Evolutionary conservation across 1,140 invertebrate genomes (phyloP).

Genomic region (Centruroides vittatus): DNA sequence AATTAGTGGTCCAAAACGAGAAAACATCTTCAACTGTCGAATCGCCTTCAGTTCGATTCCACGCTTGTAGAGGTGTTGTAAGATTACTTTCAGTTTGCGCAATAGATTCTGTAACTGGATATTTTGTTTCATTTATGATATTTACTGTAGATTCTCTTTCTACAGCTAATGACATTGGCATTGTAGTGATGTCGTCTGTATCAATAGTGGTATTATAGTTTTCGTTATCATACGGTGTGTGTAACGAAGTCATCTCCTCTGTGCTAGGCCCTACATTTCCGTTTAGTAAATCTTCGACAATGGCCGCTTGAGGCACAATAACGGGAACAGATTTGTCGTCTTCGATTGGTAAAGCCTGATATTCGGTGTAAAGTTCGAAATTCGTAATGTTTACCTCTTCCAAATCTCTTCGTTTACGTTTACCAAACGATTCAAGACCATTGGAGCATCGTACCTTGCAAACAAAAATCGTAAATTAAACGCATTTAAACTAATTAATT

Average conservation of each 20-base stretch:
- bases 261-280: neutral
- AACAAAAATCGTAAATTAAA: neutral
- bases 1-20: neutral
- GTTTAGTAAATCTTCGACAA: neutral
- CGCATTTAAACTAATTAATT: neutral
- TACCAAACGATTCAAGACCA: constrained; percentile 26
- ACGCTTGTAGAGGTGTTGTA: too few relatives aligned
- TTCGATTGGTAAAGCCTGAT: neutral
- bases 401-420: constrained; percentile 17
- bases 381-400: constrained; percentile 7
- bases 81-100: too few relatives aligned
- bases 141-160: too few relatives aligned
- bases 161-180: too few relatives aligned
- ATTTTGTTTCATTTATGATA: too few relatives aligned
- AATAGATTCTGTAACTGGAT: too few relatives aligned
- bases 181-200: too few relatives aligned
- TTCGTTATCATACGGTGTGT: neutral
- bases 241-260: neutral
- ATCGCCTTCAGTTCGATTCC: too few relatives aligned
- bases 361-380: constrained; percentile 1
- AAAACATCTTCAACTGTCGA: too few relatives aligned
- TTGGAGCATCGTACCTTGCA: constrained; percentile 13
- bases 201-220: too few relatives aligned
- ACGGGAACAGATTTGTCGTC: neutral
- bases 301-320: neutral